Evolutionary conservation across 35 echinoderm and acorn worm genomes (phyloP), one percentile per base, ranked within the genome.

Genomic region (Diadema setosum): DNA sequence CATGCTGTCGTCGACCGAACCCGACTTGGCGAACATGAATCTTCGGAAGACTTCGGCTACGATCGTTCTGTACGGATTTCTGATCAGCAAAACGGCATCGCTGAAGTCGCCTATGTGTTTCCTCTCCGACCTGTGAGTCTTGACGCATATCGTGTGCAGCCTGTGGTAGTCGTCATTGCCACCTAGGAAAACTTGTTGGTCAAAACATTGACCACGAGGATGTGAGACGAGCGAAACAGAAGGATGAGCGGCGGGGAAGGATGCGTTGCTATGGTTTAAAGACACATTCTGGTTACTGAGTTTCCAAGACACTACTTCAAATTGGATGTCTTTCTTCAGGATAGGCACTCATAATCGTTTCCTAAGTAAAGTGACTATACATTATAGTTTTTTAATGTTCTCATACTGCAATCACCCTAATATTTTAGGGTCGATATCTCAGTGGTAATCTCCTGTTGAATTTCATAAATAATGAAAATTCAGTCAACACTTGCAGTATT

Each of bases 11-110:
- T 67, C 56, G 0, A 48, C 18, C 17, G 86, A 78, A 20, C 89
- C 39, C 24, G 26, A 21, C 14, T 69, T 45, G 11, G 65, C 87
- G n/a, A 85, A 85, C 69, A 89, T 86, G 34, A 63, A 44, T 46
- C 82, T 9, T 32, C 92, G 49, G 87, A 90, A 94, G n/a, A 94
- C 83, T 27, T 94, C 92, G 20, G 92, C 88, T 12, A 94, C 82
- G 2, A 89, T n/a, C 9, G 92, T 83, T 6, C 88, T 81, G 73
- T 90, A 94, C 27, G 92, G 92, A 40, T 94, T 94, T 15, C 92
- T 65, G 15, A 94, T 94, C 0, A 94, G 50, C 3, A 94, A 37
- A 59, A 90, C 83, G 23, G 87, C 92, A 5, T 73, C 90, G 46
- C 85, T 82, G 81, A 90, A 94, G 17, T 49, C 42, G 35, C 84